Base-by-base conservation (phyloP, 1,140 invertebrate species). In the Halesus radiatus region DNA sequence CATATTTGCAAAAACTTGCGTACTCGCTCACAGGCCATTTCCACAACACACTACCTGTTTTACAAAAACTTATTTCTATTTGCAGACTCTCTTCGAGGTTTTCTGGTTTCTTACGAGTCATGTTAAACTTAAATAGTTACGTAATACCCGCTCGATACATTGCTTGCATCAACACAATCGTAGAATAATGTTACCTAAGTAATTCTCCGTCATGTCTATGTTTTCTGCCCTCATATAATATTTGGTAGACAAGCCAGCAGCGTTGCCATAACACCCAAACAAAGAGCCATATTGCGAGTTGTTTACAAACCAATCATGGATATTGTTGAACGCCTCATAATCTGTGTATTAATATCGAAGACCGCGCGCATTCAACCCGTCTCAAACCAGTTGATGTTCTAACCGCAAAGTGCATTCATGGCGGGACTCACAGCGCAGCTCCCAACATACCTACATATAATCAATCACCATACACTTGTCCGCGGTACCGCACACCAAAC, bases 291-390 rank as follows among this genome's bases (percentile, higher is more conserved):
- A 23, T 22, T 53, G 37, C 45, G 18, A 52, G 68, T 72, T 72
- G 68, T 72, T 52, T 72, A 72, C 68, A 72, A 72, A 72, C 3
- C 45, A 20, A 66, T 50, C 64, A 10, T n/a, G 64, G 22, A 72
- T 72, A 72, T 72, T 72, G 50, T 72, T 52, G 20, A 72, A 53
- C 68, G 68, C 68, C 50, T 53, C 68, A 54, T 72, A 72, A 75
- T 75, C 72, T 29, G 54, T 75, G 72, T 75, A 75, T 58, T 75
- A 53, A 58, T 75, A 58, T 75, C 29, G 23, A 75, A 32, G 72
- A 58, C 54, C 54, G 72, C 72, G 72, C 72, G 72, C 72, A 75
- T 58, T 75, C 72, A 75, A 75, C 72, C 54, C 72, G 72, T 26
- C 60, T 37, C 3, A 75, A 75, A 75, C 72, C 72, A 75, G 72